phyloP scores from a whole-genome alignment of 2,888 invertebrate genomes.

The Operophtera brumata region DNA sequence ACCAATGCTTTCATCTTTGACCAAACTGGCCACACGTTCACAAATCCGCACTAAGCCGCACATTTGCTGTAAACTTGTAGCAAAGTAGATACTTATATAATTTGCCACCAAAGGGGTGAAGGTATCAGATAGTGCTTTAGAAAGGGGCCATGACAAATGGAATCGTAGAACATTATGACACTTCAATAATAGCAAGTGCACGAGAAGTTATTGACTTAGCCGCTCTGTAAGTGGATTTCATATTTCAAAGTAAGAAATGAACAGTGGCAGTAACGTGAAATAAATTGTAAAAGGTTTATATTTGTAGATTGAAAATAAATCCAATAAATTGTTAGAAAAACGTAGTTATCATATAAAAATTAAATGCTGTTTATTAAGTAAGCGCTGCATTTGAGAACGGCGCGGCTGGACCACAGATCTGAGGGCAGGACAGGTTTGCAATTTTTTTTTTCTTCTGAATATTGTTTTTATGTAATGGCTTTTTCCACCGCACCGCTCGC shows the following conservation, averaged over 20 bases:
- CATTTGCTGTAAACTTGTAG: constrained; percentile 41
- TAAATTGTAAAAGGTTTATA: constrained; percentile 2
- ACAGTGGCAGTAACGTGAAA: neutral
- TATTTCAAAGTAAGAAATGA: constrained; percentile 12
- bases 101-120: constrained; percentile 54
- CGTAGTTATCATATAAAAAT: too few species aligned
- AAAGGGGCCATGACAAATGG: constrained; percentile 55
- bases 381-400: too few species aligned
- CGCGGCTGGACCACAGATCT: too few species aligned
- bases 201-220: constrained; percentile 39
- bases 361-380: too few species aligned
- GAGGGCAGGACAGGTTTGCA: too few species aligned
- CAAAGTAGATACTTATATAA: too few species aligned
- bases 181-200: constrained; percentile 51
- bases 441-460: too few species aligned
- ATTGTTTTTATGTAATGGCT: too few species aligned
- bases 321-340: too few species aligned
- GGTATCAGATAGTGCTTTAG: constrained; percentile 43
- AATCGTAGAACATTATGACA: constrained; percentile 49
- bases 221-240: constrained; percentile 26
- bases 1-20: constrained; percentile 9
- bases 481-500: too few species aligned
- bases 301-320: too few species aligned
- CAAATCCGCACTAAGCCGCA: constrained; percentile 28
- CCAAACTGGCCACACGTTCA: constrained; percentile 5